Evolutionary conservation across 92 coral and sea anemone species (phyloP).

Genomic region (Epizoanthus ramosus): DNA sequence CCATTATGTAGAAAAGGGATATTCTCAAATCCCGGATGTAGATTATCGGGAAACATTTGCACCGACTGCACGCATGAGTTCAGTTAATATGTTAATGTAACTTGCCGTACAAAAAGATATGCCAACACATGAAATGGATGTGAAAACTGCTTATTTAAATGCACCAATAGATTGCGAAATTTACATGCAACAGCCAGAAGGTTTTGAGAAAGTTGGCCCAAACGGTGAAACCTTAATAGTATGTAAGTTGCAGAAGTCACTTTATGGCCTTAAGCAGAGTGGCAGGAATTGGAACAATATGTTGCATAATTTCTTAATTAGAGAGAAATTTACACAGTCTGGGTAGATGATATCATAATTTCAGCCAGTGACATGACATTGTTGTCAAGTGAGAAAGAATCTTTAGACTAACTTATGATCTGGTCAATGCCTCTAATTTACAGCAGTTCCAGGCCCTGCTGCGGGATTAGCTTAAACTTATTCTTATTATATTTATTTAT

Average conservation of each 20-base stretch:
- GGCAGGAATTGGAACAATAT: conserved; percentile 46
- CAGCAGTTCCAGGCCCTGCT: too few species aligned
- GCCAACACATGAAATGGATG: too few species aligned
- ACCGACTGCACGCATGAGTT: too few species aligned
- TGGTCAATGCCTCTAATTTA: too few species aligned
- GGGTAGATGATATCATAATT: too few species aligned
- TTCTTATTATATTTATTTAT: too few species aligned
- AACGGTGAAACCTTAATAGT: conserved; percentile 50
- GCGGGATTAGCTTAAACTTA: too few species aligned
- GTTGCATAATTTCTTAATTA: conserved; percentile 27
- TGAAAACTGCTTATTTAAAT: too few species aligned
- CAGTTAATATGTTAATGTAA: too few species aligned
- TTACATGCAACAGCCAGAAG: conserved; percentile 52
- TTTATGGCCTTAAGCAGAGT: conserved; percentile 41
- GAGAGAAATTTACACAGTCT: conserved; percentile 42
- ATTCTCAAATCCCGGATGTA: conserved; percentile 38
- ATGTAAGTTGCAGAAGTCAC: conserved; percentile 29
- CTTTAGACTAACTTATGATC: too few species aligned
- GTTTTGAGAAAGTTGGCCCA: conserved; percentile 46
- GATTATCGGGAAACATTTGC: too few species aligned
- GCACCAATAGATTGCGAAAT: conserved; percentile 50
- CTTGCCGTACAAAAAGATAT: too few species aligned
- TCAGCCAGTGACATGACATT: conserved; percentile 42
- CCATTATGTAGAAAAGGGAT: conserved; percentile 53
- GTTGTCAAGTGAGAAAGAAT: conserved; percentile 29